Base-by-base conservation (phyloP, 2,113 vertebrate species). In the Perca schrenkii region DNA sequence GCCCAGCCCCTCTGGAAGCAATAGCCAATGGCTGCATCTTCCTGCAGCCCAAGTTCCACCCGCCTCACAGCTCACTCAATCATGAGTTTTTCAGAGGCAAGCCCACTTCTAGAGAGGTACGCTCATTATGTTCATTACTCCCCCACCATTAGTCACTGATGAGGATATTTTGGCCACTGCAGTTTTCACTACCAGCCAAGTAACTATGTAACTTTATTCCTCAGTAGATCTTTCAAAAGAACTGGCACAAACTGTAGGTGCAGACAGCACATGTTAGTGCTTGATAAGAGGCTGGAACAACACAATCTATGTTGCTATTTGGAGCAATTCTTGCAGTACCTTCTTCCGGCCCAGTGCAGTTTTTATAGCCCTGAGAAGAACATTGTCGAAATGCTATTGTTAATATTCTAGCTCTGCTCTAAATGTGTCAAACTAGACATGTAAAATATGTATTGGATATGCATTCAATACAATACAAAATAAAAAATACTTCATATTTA, bases 31-130 rank as follows among this genome's bases (percentile, higher is more conserved):
- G 98, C 40, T 99, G 98, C 16, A 93, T 98, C 28, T 99, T 99
- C 92, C 95, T 99, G 80, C 98, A 99, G 94, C 96, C 98, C 0
- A 96, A 96, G 57, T 99, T 99, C 92, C 93, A 92, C 52, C 97
- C 98, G 0, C 96, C 98, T 0, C 98, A 97, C 95, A 99, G 97
- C 94, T 99, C 98, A 22, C 96, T 99, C 85, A 99, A 99, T 92
- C 97, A 99, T 0, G 98, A 99, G 92, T 99, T 99, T 93, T 99
- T 99, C 94, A 95, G 98, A 0, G 98, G 98, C 22, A 99, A 99
- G 60, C 98, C 98, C 6, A 99, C 98, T 0, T 99, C 98, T 5
- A 94, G 98, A 93, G 97, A 99, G 96, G 98, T 94, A 85, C 90
- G 74, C 66, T 22, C 62, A 16, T 57, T 17, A 31, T 17, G 6